A percentile compares a stretch with the other conserved stretches of the same genome.
These are phyloP conservation scores for Chiloscyllium punctatum DNA, from an alignment of 2,797 vertebrate species.

Conservation along the genomic window DNA sequence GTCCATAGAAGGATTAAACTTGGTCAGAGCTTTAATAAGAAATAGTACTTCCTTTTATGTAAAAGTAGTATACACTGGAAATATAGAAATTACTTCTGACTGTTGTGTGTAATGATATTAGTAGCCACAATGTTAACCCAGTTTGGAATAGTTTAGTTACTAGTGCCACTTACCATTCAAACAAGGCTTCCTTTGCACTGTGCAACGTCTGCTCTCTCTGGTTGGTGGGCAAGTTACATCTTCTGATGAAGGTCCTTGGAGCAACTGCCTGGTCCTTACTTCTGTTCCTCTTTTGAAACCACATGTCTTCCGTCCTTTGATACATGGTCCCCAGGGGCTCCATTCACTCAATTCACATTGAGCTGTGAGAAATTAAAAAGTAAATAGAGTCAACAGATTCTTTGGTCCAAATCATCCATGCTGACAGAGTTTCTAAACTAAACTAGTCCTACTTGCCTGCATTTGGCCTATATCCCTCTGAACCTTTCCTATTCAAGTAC, in stretches of 20 bases:
- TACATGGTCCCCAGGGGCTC: slow-evolving; percentile 83
- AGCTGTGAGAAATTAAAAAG: slow-evolving; percentile 50
- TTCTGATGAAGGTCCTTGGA: slow-evolving; percentile 62
- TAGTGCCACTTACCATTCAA: slow-evolving; percentile 46
- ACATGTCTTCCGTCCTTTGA: slow-evolving; percentile 86
- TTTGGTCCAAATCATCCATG: too few species aligned
- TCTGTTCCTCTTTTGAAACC: slow-evolving; percentile 88
- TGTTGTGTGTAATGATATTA: too few species aligned
- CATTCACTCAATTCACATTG: slow-evolving; percentile 90
- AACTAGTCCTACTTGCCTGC: too few species aligned
- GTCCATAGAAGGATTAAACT: not conserved
- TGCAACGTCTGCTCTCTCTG: slow-evolving; percentile 75
- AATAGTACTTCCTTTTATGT: not conserved
- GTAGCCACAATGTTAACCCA: too few species aligned
- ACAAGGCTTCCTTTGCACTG: slow-evolving; percentile 72
- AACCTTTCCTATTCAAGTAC: not conserved
- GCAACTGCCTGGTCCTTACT: slow-evolving; percentile 66
- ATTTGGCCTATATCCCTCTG: too few species aligned
- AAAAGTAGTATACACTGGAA: not conserved
- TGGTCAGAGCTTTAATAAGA: not conserved
- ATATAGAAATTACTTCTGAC: not conserved
- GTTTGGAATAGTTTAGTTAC: not conserved
- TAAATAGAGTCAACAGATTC: too few species aligned
- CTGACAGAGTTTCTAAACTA: too few species aligned
- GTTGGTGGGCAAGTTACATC: slow-evolving; percentile 62